Evolutionary conservation across 2,888 invertebrate genomes (phyloP).

Genomic region (Hipparchia semele): DNA sequence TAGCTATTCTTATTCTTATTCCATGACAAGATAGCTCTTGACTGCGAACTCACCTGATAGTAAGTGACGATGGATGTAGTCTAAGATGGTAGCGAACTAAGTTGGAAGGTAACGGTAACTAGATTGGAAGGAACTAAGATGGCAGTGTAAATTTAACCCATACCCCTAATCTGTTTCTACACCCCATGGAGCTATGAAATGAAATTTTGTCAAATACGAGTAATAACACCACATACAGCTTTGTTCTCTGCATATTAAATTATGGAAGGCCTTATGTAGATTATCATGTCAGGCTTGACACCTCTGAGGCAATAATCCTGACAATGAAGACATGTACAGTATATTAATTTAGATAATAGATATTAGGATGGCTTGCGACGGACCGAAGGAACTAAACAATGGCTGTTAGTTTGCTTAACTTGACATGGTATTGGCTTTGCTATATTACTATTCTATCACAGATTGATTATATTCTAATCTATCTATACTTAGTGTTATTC

Average conservation of each 20-base stretch:
- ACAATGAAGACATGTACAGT: constrained; percentile 52
- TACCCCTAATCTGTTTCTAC: no score
- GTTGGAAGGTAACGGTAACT: no score
- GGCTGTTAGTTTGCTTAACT: constrained; percentile 24
- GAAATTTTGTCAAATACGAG: constrained; percentile 15
- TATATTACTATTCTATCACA: constrained; percentile 17
- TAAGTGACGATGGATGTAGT: no score
- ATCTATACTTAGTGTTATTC: constrained; percentile 13
- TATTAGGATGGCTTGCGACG: constrained; percentile 46
- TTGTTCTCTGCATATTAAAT: constrained; percentile 39
- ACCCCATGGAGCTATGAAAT: no score
- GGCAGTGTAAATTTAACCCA: no score
- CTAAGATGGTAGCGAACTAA: no score
- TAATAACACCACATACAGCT: constrained; percentile 30
- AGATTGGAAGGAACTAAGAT: no score
- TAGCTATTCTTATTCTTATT: no score
- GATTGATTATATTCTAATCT: constrained; percentile 8
- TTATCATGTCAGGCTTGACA: constrained; percentile 49
- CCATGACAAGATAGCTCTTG: no score
- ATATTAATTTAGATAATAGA: constrained; percentile 55
- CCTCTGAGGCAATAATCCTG: constrained; percentile 49
- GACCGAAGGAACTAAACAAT: constrained; percentile 29
- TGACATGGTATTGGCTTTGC: constrained; percentile 20
- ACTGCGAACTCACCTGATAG: no score
- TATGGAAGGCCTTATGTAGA: constrained; percentile 40